Evolutionary conservation across 2,797 vertebrate genomes (phyloP), one percentile per base, ranked within the genome.

Genomic region (Melanotaenia trifasciata): DNA sequence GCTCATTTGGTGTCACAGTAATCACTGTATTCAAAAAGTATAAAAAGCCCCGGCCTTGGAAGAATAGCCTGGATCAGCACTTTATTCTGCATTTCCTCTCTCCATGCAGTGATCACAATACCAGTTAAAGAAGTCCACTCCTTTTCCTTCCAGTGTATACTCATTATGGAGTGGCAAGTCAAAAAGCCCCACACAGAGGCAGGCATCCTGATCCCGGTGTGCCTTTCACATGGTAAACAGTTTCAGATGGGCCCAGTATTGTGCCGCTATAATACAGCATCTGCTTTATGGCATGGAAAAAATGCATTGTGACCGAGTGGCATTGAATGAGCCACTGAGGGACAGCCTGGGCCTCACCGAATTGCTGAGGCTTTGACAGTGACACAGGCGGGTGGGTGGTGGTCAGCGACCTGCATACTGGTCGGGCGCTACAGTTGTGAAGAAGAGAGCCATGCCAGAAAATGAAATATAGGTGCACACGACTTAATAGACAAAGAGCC

Each of bases 191-290:
- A 93, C 91, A 89, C 91, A 92, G 89, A 79, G 83, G 79, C 85
- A 72, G 84, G 87, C 89, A 88, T 87, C 90, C 89, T 93, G 84
- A 92, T 90, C 87, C 92, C 76, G 79, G 89, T 80, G 90, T 79
- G 91, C 92, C 84, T 91, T 94, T 93, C 88, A 84, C 88, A 95
- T 93, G 93, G 87, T 93, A 94, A 93, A 93, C 88, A 91, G 87
- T 84, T 91, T 92, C 86, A 83, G 89, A 93, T 78, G 84, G 90
- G 74, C 80, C 80, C 72, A 32, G 85, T 33, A 92, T 91, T 95
- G 93, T 94, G 89, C 81, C 36, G 71, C 81, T 56, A 88, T 88
- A 90, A 93, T 88, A 90, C 88, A 93, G 93, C 89, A 89, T 95
- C 93, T 94, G 93, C 93, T 94, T 94, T 93, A 94, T 56, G 67